Conservation (phyloP, 1,140 invertebrate genomes). For the Bursaphelenchus mucronatus region DNA sequence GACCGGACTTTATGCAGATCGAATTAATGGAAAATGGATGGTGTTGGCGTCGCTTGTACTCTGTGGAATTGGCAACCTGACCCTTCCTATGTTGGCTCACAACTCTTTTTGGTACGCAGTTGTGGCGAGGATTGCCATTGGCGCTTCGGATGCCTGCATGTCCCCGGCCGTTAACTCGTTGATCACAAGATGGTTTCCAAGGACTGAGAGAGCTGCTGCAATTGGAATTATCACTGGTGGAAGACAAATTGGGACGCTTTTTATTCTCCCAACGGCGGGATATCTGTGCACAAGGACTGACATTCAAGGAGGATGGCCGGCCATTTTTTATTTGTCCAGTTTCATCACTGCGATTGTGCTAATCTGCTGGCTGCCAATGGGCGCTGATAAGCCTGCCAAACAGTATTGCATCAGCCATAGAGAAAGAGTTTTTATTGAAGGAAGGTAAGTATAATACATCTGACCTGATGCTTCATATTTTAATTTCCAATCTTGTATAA, state of each 20-base stretch:
- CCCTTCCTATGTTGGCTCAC: conserved; percentile 49
- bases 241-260: conserved; percentile 57
- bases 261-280: conserved; percentile 59
- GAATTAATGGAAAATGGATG: conserved; percentile 59
- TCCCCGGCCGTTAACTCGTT: conserved; percentile 57
- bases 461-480: conserved; percentile 18
- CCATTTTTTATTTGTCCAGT: conserved; percentile 56
- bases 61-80: conserved; percentile 52
- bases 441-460: conserved; percentile 43
- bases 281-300: conserved; percentile 58
- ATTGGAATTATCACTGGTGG: conserved; percentile 60
- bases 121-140: conserved; percentile 46
- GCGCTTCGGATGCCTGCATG: conserved; percentile 56
- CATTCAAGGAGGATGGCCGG: conserved; percentile 56
- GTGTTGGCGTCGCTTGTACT: conserved; percentile 45
- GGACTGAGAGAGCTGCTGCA: conserved; percentile 54
- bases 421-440: conserved; percentile 56
- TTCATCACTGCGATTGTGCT: conserved; percentile 50
- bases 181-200: conserved; percentile 58
- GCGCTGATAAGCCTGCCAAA: conserved; percentile 57
- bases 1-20: conserved; percentile 54
- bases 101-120: conserved; percentile 56
- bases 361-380: conserved; percentile 58
- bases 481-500: background rate
- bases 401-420: conserved; percentile 55